Conservation (phyloP, 1,140 invertebrate genomes). For the Yoshiicerus persimilis region DNA sequence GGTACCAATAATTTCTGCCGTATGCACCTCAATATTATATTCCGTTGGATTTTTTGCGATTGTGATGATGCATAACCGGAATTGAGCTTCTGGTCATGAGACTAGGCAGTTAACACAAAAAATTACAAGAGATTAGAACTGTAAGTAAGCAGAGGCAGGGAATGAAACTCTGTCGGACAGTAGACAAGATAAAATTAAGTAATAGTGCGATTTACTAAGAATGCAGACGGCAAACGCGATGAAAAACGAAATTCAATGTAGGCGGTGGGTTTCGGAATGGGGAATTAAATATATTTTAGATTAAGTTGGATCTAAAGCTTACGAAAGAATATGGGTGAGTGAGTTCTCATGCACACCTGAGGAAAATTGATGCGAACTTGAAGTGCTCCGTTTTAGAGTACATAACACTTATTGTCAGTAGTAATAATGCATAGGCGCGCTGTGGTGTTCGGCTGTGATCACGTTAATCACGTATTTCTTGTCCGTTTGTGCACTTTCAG, state of each 20-base stretch:
- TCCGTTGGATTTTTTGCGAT: neutral
- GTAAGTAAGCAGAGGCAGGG: neutral
- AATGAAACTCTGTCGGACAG: neutral
- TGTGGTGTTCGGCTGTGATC: neutral
- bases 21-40: no score
- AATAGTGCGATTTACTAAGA: no score
- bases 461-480: neutral
- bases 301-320: neutral
- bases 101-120: neutral
- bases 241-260: neutral
- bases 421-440: no score
- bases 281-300: neutral
- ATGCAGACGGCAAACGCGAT: neutral
- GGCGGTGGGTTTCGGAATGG: neutral
- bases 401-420: neutral
- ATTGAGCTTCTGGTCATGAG: neutral
- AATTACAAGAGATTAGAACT: neutral
- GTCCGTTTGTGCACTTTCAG: neutral
- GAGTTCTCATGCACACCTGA: constrained; percentile 8
- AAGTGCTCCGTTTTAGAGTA: neutral
- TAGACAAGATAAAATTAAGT: neutral
- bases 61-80: neutral
- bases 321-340: neutral
- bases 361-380: constrained; percentile 8
- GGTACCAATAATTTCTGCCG: no score